These are phyloP conservation scores for Panopea generosa DNA, from an alignment of 2,888 invertebrate species.

Conservation along the genomic window DNA sequence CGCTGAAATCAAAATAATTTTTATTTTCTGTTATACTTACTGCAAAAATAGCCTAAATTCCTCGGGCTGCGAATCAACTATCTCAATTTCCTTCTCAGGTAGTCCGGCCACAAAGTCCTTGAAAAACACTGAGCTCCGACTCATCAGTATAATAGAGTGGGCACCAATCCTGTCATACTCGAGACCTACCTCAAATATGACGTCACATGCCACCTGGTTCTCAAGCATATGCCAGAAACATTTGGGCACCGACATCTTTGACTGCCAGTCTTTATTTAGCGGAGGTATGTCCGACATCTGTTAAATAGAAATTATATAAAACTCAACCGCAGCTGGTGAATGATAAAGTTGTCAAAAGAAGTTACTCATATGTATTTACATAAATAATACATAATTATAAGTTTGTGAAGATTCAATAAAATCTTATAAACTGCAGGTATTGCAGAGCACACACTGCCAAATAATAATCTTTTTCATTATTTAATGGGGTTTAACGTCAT, in stretches of 20 bases:
- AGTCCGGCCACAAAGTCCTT: slow-evolving; percentile 29
- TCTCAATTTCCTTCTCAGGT: slow-evolving; percentile 31
- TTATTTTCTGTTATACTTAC: slow-evolving; percentile 16
- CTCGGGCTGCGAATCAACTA: slow-evolving; percentile 30
- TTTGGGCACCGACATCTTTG: slow-evolving; percentile 11
- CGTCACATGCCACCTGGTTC: slow-evolving; percentile 56
- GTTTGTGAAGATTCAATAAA: no score
- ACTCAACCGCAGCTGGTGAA: no score
- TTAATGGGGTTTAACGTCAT: no score
- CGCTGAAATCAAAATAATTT: no score
- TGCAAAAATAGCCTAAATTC: slow-evolving; percentile 37
- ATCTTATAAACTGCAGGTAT: no score
- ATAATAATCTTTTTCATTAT: no score
- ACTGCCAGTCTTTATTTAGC: slow-evolving; percentile 52
- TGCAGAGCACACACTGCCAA: no score
- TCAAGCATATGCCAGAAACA: slow-evolving; percentile 42
- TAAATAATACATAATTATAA: no score
- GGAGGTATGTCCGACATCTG: slow-evolving; percentile 26
- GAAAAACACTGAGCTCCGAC: slow-evolving; percentile 47
- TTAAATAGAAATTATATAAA: no score
- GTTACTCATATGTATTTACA: no score
- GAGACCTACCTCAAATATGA: slow-evolving; percentile 49
- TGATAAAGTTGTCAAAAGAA: no score
- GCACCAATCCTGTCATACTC: slow-evolving; percentile 54
- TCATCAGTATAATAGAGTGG: slow-evolving; percentile 49